Conservation (phyloP, 2,888 invertebrate species). For the Lymantria dispar region DNA sequence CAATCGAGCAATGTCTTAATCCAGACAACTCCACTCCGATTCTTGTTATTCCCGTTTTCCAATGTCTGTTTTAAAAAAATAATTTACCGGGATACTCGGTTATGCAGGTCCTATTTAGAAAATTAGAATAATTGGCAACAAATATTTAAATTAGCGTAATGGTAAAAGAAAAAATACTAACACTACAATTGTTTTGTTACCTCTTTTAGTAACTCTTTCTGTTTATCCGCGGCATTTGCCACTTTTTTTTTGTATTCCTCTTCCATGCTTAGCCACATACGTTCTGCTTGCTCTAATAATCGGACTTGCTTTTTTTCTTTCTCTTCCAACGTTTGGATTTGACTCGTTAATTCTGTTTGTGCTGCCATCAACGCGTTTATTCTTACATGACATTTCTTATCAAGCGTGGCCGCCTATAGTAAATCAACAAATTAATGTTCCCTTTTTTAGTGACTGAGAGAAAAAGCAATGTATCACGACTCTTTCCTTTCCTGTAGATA, state of each 20-base stretch:
- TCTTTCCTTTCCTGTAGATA: too few relatives aligned
- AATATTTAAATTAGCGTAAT: too few relatives aligned
- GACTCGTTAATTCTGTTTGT: conserved; percentile 75
- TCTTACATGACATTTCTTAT: conserved; percentile 57
- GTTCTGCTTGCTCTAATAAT: conserved; percentile 80
- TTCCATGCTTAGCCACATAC: conserved; percentile 81
- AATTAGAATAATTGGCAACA: too few relatives aligned
- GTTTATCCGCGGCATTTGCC: conserved; percentile 47
- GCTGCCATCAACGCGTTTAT: conserved; percentile 74
- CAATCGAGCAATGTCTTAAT: too few relatives aligned
- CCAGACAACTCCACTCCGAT: too few relatives aligned
- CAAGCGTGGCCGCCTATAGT: conserved; percentile 56
- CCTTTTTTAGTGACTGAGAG: neutral
- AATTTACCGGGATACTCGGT: too few relatives aligned
- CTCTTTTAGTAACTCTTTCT: conserved; percentile 49
- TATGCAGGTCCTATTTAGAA: too few relatives aligned
- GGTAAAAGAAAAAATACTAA: too few relatives aligned
- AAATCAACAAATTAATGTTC: neutral
- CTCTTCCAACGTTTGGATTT: conserved; percentile 82
- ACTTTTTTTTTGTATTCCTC: conserved; percentile 68
- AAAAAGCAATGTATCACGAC: too few relatives aligned
- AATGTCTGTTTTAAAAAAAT: too few relatives aligned
- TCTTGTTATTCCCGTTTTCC: too few relatives aligned
- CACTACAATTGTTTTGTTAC: conserved; percentile 26
- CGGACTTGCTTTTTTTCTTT: conserved; percentile 81